These are phyloP conservation scores for Eulemur rubriventer DNA, from an alignment of 2,797 vertebrate species.

Conservation along the genomic window DNA sequence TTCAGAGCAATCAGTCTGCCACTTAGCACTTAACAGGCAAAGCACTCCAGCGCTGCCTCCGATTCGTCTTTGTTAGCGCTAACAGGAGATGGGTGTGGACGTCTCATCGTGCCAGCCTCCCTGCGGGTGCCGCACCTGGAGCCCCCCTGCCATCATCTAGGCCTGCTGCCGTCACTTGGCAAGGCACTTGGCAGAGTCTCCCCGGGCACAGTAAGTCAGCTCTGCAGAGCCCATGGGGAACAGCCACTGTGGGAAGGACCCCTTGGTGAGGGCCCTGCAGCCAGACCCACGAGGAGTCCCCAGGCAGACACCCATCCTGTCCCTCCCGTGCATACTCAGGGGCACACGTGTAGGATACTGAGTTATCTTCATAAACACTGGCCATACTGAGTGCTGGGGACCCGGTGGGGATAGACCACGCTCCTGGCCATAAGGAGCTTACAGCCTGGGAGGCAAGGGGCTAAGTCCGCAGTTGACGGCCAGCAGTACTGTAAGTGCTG, in stretches of 20 bases:
- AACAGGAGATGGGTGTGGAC: conserved; percentile 66
- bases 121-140: conserved; percentile 79
- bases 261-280: too few relatives aligned
- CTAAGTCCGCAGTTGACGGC: fast-evolving
- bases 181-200: conserved; percentile 52
- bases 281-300: not conserved
- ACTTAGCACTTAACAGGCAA: conserved; percentile 79
- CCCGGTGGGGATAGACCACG: not conserved
- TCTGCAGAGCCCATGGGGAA: not conserved
- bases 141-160: conserved; percentile 70
- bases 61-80: conserved; percentile 83
- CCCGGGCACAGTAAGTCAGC: conserved; percentile 59
- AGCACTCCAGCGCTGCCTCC: conserved; percentile 74
- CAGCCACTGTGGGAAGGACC: not conserved
- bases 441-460: too few relatives aligned
- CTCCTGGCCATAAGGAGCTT: not conserved
- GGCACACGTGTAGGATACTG: not conserved
- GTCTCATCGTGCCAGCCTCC: conserved; percentile 26
- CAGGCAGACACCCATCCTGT: not conserved
- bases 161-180: conserved; percentile 72
- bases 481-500: too few relatives aligned
- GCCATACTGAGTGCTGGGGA: not conserved
- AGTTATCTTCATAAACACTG: not conserved
- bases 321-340: not conserved
- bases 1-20: conserved; percentile 83